Base-by-base conservation (phyloP, 1,140 invertebrate species). In the Cydia amplana region DNA sequence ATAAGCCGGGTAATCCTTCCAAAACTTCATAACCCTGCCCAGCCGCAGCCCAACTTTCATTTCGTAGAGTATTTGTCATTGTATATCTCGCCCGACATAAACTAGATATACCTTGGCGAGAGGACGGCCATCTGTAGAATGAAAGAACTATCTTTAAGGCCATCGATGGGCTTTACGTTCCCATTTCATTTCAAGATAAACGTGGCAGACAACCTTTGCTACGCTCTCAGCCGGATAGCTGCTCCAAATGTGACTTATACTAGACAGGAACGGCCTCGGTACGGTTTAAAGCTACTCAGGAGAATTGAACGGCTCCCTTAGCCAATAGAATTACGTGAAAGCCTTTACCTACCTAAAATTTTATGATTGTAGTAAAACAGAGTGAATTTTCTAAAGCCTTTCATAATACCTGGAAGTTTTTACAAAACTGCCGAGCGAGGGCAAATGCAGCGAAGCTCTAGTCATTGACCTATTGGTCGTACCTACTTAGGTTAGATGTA, bases 301-400 rank as follows among this genome's bases (percentile, higher is more conserved):
- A 60, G 55, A 60, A 60, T 60, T 60, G 55, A 60, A 60, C 55
- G 55, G 55, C 20, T 60, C 55, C 55, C 55, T 60, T 60, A 60
- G 55, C 55, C 55, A 60, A 60, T 60, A 60, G 55, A 23, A 60
- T 60, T 60, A 60, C 55, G 55, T 60, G 55, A 60, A 60, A 60
- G 55, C 55, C 55, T 60, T 60, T 60, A 60, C 20, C 55, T 60
- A 23, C 20, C 55, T 60, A 23, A 20, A 60, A 60, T 60, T 60
- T 60, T 60, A 60, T 60, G 55, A 23, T 60, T 60, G 55, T 60
- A 60, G 49, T 51, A 51, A 51, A 51, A 51, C 49, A n/a, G 43
- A 14, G 43, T 18, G n/a, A 6, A 51, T 18, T 18, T 51, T 51
- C 6, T n/a, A 51, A 51, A 51, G 3, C n/a, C 49, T 51, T 51